Percentiles rank a stretch among this genome's conserved stretches.
Evolutionary conservation across 2,888 invertebrate genomes (phyloP).

Genomic region (Dugesia japonica): DNA sequence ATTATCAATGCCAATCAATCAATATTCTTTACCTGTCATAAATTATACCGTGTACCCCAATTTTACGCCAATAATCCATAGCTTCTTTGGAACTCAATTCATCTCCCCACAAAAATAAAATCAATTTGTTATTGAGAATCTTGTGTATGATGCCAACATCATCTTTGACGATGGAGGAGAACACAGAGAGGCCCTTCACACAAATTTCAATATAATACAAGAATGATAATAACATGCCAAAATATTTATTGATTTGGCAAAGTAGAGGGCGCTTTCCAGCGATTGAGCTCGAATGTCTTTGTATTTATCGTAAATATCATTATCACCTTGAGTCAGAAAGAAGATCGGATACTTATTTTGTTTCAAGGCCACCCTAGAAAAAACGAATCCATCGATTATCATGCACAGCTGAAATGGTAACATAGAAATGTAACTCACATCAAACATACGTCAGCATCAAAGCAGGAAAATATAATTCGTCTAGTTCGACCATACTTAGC

Average conservation of each 20-base stretch:
- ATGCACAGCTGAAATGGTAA: no score
- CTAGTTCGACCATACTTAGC: slow-evolving; percentile 63
- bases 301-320: background rate
- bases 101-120: slow-evolving; percentile 16
- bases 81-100: background rate
- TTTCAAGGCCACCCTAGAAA: slow-evolving; percentile 21
- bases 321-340: slow-evolving; percentile 16
- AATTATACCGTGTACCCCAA: slow-evolving; percentile 10
- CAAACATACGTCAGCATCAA: slow-evolving; percentile 84
- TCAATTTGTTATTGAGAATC: background rate
- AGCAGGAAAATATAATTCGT: slow-evolving; percentile 77
- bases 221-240: background rate
- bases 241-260: background rate
- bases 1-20: no score
- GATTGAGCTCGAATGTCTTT: background rate
- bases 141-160: background rate
- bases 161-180: background rate
- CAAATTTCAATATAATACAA: background rate
- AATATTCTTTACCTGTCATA: background rate
- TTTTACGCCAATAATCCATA: background rate
- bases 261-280: background rate
- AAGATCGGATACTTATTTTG: slow-evolving; percentile 30
- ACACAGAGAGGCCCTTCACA: background rate
- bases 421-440: slow-evolving; percentile 53
- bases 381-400: no score